Evolutionary conservation across 64 coral and sea anemone species (phyloP).

Genomic region (Trachythela sp.): DNA sequence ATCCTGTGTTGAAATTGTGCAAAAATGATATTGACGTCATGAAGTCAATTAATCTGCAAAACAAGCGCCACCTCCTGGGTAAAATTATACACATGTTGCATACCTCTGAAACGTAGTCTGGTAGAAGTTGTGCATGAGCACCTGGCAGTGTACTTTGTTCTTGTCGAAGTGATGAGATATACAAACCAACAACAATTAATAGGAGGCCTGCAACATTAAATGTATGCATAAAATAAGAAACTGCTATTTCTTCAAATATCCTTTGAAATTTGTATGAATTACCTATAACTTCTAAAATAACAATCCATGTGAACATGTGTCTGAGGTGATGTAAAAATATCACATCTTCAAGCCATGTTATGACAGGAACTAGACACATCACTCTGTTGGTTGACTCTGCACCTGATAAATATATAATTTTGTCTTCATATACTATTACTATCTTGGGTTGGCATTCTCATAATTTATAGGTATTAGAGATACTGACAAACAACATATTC

Average conservation of each 20-base stretch:
- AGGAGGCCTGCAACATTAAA: not conserved
- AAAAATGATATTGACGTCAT: no score
- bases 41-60: no score
- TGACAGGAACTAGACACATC: not conserved
- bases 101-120: not conserved
- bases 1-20: no score
- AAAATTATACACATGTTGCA: not conserved
- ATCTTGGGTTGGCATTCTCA: no score
- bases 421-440: no score
- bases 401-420: not conserved
- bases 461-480: no score
- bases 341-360: not conserved
- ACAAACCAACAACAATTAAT: not conserved
- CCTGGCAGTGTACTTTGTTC: not conserved
- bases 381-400: slow-evolving; percentile 2
- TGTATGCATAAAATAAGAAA: not conserved
- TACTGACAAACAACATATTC: not conserved
- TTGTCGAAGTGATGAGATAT: not conserved
- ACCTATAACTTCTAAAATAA: slow-evolving; percentile 10
- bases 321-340: not conserved
- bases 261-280: not conserved
- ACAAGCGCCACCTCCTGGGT: no score
- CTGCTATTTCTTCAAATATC: not conserved
- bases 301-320: not conserved
- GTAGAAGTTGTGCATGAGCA: not conserved